Conservation (phyloP, 2,113 vertebrate genomes). For the Elephantulus edwardii region DNA sequence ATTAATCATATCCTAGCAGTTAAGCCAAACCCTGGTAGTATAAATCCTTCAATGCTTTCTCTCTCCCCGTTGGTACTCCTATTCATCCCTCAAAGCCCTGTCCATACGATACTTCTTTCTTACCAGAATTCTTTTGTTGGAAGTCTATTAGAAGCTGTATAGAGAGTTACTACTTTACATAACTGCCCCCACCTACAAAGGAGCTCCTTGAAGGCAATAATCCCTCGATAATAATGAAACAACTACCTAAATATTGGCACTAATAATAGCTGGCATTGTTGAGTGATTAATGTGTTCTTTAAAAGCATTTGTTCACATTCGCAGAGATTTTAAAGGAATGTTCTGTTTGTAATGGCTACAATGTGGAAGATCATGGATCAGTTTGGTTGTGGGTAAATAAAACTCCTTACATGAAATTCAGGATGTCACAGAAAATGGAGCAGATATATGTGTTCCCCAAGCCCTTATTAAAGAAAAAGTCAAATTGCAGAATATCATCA, state of each 20-base stretch:
- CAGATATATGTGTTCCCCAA: not conserved
- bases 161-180: not conserved
- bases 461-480: not conserved
- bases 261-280: not conserved
- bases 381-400: not conserved
- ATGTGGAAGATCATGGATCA: not conserved
- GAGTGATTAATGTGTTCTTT: not conserved
- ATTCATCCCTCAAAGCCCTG: conserved; percentile 10
- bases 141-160: not conserved
- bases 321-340: not conserved
- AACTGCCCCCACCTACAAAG: not conserved
- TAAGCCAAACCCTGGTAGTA: not conserved
- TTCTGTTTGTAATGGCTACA: not conserved
- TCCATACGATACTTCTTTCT: not conserved
- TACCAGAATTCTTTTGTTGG: not conserved
- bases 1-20: too few species aligned
- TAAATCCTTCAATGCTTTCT: not conserved
- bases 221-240: not conserved
- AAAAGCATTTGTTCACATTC: not conserved
- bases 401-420: not conserved
- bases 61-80: not conserved
- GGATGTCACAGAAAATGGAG: not conserved
- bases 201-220: not conserved
- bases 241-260: not conserved
- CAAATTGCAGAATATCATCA: not conserved